Conservation (phyloP, 2,888 invertebrate species). For the Mythimna albipuncta region DNA sequence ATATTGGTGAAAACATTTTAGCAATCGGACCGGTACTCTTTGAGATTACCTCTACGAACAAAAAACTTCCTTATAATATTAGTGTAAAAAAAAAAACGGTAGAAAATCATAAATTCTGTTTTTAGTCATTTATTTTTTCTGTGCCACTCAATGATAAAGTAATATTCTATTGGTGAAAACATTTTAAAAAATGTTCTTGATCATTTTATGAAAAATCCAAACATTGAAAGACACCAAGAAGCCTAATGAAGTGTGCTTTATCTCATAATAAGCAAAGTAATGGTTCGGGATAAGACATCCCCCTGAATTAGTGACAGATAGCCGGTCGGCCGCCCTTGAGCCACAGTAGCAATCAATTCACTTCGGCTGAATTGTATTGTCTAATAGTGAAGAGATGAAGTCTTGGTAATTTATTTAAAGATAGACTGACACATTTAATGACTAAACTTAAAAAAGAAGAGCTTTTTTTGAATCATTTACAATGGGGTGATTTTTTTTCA, state of each 20-base stretch:
- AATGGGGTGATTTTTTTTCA: no score
- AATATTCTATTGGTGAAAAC: no score
- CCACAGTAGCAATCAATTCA: constrained; percentile 33
- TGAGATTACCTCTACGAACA: no score
- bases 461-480: no score
- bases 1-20: no score
- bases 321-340: constrained; percentile 4
- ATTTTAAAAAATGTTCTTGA: no score
- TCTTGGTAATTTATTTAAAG: not conserved
- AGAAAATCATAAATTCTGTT: no score
- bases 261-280: constrained; percentile 43
- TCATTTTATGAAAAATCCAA: not conserved
- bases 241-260: constrained; percentile 43
- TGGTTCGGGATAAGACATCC: constrained; percentile 39
- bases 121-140: no score
- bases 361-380: constrained; percentile 35
- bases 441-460: not conserved
- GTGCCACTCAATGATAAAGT: no score
- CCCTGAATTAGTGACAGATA: constrained; percentile 47
- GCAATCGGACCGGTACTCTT: no score
- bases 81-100: no score
- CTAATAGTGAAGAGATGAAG: not conserved
- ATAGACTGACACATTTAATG: not conserved
- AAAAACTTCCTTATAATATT: no score
- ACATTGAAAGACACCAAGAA: not conserved